A percentile compares a stretch with the other conserved stretches of the same genome.
These are phyloP conservation scores for Montipora capricornis DNA, from an alignment of 64 coral and sea anemone species.

Conservation along the genomic window DNA sequence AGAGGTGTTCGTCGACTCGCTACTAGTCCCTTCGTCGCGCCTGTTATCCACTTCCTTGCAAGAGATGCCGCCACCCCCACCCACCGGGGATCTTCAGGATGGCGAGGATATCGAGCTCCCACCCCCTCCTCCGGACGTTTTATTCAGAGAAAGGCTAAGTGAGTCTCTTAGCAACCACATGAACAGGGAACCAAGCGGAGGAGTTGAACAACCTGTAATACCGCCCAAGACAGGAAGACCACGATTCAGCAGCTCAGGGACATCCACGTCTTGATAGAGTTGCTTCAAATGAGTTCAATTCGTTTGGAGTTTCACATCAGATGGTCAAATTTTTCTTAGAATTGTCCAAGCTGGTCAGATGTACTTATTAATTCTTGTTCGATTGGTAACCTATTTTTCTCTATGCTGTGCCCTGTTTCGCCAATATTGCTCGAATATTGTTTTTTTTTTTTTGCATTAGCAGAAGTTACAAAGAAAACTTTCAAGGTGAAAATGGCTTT, in stretches of 20 bases:
- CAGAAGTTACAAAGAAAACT: too few species aligned
- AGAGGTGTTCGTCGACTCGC: conserved; percentile 15
- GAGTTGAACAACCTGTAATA: not conserved
- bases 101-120: conserved; percentile 81
- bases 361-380: not conserved
- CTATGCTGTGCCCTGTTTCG: not conserved
- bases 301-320: not conserved
- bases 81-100: conserved; percentile 23
- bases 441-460: too few species aligned
- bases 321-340: not conserved
- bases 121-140: conserved; percentile 83
- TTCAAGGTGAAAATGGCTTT: too few species aligned
- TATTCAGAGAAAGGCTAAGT: conserved; percentile 63
- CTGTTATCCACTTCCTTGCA: conserved; percentile 21
- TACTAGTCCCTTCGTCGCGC: not conserved
- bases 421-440: not conserved
- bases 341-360: not conserved
- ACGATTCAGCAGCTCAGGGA: conserved; percentile 26
- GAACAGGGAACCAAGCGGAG: conserved; percentile 25
- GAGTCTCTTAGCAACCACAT: conserved; percentile 51
- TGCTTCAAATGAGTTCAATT: not conserved
- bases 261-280: not conserved
- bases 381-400: not conserved
- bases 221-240: conserved; percentile 54
- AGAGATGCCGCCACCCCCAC: conserved; percentile 71